Conservation (phyloP, 2,888 invertebrate genomes). For the Caenorhabditis sulstoni region DNA sequence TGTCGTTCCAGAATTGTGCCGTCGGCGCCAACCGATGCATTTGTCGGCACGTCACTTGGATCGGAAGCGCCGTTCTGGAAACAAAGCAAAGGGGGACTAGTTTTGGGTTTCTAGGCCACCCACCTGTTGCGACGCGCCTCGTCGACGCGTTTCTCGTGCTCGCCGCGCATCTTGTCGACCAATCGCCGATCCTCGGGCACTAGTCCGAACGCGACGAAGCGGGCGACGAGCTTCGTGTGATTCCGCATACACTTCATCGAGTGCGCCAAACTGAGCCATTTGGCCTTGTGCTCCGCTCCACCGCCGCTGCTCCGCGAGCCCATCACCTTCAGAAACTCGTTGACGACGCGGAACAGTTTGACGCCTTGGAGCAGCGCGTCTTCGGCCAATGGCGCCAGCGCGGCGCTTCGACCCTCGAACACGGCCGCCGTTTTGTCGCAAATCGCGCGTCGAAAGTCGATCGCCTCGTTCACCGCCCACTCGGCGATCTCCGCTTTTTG, state of each 20-base stretch:
- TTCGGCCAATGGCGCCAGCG: slow-evolving; percentile 35
- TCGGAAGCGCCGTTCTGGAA: slow-evolving; percentile 16
- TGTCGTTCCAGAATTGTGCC: slow-evolving; percentile 47
- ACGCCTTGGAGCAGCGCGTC: slow-evolving; percentile 30
- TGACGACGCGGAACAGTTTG: slow-evolving; percentile 27
- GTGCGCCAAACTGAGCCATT: slow-evolving; percentile 1
- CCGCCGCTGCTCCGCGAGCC: slow-evolving; percentile 6
- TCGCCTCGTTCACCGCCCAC: slow-evolving; percentile 45
- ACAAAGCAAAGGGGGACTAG: too few species aligned
- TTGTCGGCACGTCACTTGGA: slow-evolving; percentile 18
- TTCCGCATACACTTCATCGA: slow-evolving; percentile 31
- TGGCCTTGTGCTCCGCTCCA: neutral
- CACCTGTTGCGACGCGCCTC: slow-evolving; percentile 21
- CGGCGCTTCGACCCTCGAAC: slow-evolving; percentile 18
- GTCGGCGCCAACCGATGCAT: slow-evolving; percentile 35
- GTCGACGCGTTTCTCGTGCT: slow-evolving; percentile 23
- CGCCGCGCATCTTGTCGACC: slow-evolving; percentile 24
- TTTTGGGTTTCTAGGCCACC: too few species aligned
- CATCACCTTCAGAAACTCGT: slow-evolving; percentile 25
- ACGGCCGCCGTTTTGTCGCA: slow-evolving; percentile 30
- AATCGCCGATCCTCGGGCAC: slow-evolving; percentile 25
- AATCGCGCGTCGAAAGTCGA: slow-evolving; percentile 31
- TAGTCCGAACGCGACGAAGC: slow-evolving; percentile 26
- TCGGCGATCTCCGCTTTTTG: slow-evolving; percentile 30
- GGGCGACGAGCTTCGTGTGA: slow-evolving; percentile 37